Base-by-base conservation (phyloP, 2,888 invertebrate genomes). In the Brachypalpus laphriformis region DNA sequence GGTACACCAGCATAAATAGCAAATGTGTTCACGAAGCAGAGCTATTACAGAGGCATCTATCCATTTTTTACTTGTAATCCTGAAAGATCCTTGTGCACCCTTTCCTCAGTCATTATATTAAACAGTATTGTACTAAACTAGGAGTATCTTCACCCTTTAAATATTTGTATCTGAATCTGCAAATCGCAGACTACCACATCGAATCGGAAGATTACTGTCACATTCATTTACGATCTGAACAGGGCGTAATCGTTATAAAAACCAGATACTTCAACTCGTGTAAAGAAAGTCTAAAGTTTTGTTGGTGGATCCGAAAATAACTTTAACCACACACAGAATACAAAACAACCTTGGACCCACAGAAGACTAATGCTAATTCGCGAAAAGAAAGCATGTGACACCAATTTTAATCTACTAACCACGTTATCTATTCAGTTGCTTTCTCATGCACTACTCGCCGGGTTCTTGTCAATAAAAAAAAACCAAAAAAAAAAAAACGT, bases 301-400 rank as follows among this genome's bases (percentile, higher is more conserved):
- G 14, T 40, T 40, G 4, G 40, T 40, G 40, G 6, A 3, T 40
- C 40, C 9, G 18, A 8, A 45, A 45, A 45, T 45, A 18, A 18
- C 20, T 47, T 11, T 3, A 18, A n/a, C 14, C n/a, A 54, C 54
- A 25, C 7, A 54, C 11, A 16, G 22, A 54, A 28, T 28, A 61
- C 28, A 28, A 45, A 61, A 6, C 47, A 45, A 45, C 16, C 16
- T 45, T 45, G 18, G 14, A 7, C 16, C 45, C 11, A 1, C 20
- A 18, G 20, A 47, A 11, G 18, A 2, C n/a, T n/a, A 20, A 45
- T 47, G 47, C 47, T 47, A 47, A 47, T 47, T 11, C 47, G 18
- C 18, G 11, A 70, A 28, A 56, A 20, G 20, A 49, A 42, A 51
- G n/a, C 61, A 74, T 74, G 80, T 74, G 80, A 68, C 68, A 61